Base-by-base conservation (phyloP, 2,797 vertebrate species). In the Dromococcyx pavoninus region DNA sequence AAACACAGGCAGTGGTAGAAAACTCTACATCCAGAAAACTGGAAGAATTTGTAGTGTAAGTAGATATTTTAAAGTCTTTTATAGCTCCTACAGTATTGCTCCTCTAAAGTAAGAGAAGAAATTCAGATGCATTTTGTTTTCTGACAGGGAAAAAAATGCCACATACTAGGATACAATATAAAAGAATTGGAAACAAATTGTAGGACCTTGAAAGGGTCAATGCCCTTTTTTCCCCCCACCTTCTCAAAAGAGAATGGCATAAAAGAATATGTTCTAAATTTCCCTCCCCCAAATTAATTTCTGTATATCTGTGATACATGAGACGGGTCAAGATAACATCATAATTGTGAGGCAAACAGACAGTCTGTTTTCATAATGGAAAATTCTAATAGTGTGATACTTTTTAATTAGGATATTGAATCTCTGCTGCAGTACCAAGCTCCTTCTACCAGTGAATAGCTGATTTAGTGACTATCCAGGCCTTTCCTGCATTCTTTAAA, bases 401-500 rank as follows among this genome's bases (percentile, higher is more conserved):
- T 35, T 87, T 88, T 91, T 86, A 79, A 94, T 81, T 76, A 82
- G 67, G 91, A 37, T 64, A 73, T 3, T 64, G 83, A 86, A 94
- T 93, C 91, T 93, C 78, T 88, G 65, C 75, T 71, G 32, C 30
- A 51, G 13, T 27, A 87, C 46, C 48, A 90, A 64, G 51, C 32
- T 91, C 39, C 69, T 76, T 74, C 69, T 50, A 51, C 27, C 39
- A 65, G 64, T 10, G 46, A 53, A 61, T 30, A 61, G 46, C 39
- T 81, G 92, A 94, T 93, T 88, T 87, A 95, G 48, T 58, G 90
- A 91, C 58, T 64, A 73, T 25, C 18, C 61, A 44, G 76, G 53
- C 32, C 46, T 90, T 71, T 84, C 61, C 48, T 67, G 39, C 83
- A 76, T 81, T 71, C 5, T 0, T 88, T 91, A 91, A 84, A 89